Conservation (phyloP, 1,140 invertebrate genomes). For the Pissodes strobi region DNA sequence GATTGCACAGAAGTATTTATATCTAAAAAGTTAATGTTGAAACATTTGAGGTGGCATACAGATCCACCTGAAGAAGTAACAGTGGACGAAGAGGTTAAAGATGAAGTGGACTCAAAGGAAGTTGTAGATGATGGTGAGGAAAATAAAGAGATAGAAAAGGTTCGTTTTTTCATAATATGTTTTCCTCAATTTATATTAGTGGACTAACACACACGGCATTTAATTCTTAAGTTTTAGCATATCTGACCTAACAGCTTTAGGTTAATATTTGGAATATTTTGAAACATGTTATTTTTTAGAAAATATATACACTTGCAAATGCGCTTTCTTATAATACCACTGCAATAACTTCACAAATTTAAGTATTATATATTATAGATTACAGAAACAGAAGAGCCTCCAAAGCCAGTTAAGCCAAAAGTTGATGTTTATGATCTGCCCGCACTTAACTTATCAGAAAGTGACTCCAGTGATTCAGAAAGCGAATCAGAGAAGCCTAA, state of each 20-base stretch:
- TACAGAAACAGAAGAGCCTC: conserved; percentile 60
- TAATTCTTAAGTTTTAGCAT: no score
- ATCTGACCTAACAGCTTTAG: no score
- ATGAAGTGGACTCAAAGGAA: conserved; percentile 52
- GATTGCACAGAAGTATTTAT: conserved; percentile 77
- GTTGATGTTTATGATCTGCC: conserved; percentile 74
- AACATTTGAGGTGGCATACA: conserved; percentile 66
- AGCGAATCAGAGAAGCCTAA: conserved; percentile 57
- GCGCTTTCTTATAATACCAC: no score
- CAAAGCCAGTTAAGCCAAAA: conserved; percentile 67
- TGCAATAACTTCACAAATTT: no score
- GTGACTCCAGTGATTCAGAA: conserved; percentile 76
- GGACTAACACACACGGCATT: no score
- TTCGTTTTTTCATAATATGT: background rate
- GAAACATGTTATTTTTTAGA: no score
- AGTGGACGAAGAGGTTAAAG: conserved; percentile 49
- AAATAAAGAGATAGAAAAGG: conserved; percentile 30
- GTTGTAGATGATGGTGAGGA: conserved; percentile 45
- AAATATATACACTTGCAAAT: no score
- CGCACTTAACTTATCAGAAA: conserved; percentile 79
- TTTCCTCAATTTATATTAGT: no score
- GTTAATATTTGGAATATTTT: no score
- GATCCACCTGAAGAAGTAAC: conserved; percentile 55
- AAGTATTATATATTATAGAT: no score
- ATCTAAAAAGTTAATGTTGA: conserved; percentile 74